Base-by-base conservation (phyloP, 2,888 invertebrate genomes). In the Tenthredo notha region DNA sequence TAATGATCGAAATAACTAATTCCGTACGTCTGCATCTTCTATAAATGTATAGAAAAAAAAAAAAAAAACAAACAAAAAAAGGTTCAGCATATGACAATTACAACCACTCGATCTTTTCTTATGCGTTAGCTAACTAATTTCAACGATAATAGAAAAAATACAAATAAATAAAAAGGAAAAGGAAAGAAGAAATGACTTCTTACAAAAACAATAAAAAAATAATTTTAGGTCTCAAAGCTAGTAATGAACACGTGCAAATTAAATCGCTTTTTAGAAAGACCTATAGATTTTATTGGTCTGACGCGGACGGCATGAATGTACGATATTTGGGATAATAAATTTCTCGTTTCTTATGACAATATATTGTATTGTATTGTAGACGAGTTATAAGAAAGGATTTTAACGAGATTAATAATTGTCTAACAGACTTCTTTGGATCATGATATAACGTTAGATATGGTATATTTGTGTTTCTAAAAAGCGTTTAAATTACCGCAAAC, bases 231-330 rank as follows among this genome's bases (percentile, higher is more conserved):
- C 29, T 29, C 67, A 50, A 80, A 80, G 67, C 67, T 83, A 83
- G 83, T 47, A 70, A 83, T 83, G 47, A 83, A 83, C 83, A 83
- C 47, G 83, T 83, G 83, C 65, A 67, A 43, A 29, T 83, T 70
- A 9, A 83, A 83, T 67, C 67, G 83, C 83, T 83, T 83, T 83
- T 67, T 50, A 70, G 83, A 83, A 83, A 83, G 25, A 67, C 47
- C 12, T 80, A 29, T 80, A 29, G 12, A 5, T 25, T 67, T 67
- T 15, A 40, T 37, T 61, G 72, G 43, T 74, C 72, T 74, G 21
- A 43, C 18, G 1, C n/a, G n/a, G n/a, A 2, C 29, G 2, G 29
- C 33, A 74, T 21, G 43, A 21, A 74, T 9, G 29, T 61, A 61
- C 21, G 75, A 29, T 12, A 75, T 75, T 50, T 10, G 21, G 15